Base-by-base conservation (phyloP, 2,113 vertebrate genomes). In the Strix aluco region DNA sequence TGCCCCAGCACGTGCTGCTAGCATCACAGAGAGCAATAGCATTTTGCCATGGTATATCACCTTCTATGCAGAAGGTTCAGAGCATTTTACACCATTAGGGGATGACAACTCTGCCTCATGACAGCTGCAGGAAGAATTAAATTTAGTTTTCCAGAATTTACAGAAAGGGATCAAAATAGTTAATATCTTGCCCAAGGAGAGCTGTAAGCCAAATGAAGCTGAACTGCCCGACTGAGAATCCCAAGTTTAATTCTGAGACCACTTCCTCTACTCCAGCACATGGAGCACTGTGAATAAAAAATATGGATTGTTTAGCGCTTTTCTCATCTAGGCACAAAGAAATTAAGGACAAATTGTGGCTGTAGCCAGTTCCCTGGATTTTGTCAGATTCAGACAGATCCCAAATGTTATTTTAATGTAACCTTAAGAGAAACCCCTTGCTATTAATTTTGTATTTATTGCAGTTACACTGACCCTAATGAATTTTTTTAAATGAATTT, bases 361-460 rank as follows among this genome's bases (percentile, higher is more conserved):
- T 59, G 34, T 79, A 89, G 74, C 29, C 34, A 49, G 61, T 93
- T 96, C 77, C 67, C 88, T 97, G 95, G 69, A 75, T 96, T 94
- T 95, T 95, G 86, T 92, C 96, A 94, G 82, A 70, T 94, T 90
- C 92, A 90, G 83, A 94, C 92, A 65, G 65, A 96, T 94, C 40
- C 77, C 2, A 5, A 95, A 91, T 95, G 74, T 95, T 92, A 70
- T 96, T 95, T 94, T 96, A 96, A 81, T 86, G 67, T 78, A 95
- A 90, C 82, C 84, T 86, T 79, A 91, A 95, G 91, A 96, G 81
- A 91, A 72, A 47, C 20, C n/a, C 34, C 36, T 42, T 87, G 80
- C 80, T 92, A 87, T 96, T 96, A 96, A 93, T 97, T 90, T 94
- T 71, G 5, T 95, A 89, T 95, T 97, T 96, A 96, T 95, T 96